A percentile compares a stretch with the other conserved stretches of the same genome.
Conservation (phyloP, 2,797 vertebrate genomes). For the Varecia variegata region DNA sequence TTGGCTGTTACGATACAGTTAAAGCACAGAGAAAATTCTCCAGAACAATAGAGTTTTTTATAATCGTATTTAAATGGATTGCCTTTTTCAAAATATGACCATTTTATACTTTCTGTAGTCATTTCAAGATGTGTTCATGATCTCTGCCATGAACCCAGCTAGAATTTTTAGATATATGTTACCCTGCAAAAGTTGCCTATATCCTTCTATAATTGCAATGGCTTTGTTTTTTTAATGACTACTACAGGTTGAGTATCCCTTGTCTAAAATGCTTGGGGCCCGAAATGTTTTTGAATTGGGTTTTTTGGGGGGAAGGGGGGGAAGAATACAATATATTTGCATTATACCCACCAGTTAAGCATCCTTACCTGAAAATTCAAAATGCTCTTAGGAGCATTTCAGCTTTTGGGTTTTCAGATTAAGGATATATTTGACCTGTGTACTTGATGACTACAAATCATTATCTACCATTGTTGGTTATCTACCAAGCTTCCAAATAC, state of each 20-base stretch:
- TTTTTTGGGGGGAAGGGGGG: rapidly evolving
- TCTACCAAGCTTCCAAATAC: background rate
- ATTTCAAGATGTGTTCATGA: background rate
- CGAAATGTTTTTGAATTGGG: background rate
- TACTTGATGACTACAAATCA: background rate
- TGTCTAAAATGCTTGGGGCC: background rate
- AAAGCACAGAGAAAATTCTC: background rate
- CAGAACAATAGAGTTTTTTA: background rate
- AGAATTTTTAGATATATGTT: background rate
- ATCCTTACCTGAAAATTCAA: background rate
- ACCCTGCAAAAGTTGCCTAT: background rate
- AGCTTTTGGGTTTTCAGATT: background rate
- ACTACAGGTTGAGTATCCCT: background rate
- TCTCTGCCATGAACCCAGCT: background rate
- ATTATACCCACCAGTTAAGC: background rate
- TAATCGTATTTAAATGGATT: slow-evolving; percentile 24
- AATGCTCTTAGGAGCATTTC: background rate
- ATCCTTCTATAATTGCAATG: background rate
- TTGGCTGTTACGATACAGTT: background rate
- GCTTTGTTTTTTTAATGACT: background rate
- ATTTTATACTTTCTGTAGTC: background rate
- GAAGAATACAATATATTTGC: background rate
- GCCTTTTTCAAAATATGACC: background rate
- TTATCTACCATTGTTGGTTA: background rate
- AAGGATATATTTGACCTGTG: background rate